Evolutionary conservation across 2,888 invertebrate genomes (phyloP).

Genomic region (Oxytorus armatus): DNA sequence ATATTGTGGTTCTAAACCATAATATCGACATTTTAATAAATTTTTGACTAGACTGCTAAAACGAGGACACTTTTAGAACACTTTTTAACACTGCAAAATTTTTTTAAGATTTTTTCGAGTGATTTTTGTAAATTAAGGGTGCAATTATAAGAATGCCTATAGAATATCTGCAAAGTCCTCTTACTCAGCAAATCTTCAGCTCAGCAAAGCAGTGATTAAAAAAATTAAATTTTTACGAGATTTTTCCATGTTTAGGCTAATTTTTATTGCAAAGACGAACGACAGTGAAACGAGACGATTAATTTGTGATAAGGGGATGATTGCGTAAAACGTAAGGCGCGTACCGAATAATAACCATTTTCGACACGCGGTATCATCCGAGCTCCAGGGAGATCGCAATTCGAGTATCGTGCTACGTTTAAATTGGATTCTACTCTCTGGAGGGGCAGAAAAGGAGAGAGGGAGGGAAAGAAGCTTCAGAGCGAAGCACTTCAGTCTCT

Average conservation of each 20-base stretch:
- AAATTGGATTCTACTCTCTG: slow-evolving; percentile 78
- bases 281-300: slow-evolving; percentile 27
- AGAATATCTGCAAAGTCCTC: neutral
- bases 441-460: slow-evolving; percentile 68
- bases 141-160: neutral
- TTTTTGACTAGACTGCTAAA: no score
- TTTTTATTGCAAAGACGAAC: slow-evolving; percentile 14
- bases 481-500: neutral
- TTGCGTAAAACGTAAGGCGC: slow-evolving; percentile 53
- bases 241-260: slow-evolving; percentile 9
- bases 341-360: slow-evolving; percentile 59
- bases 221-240: slow-evolving; percentile 17
- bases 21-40: no score
- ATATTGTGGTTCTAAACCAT: no score
- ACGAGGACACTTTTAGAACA: no score
- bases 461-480: slow-evolving; percentile 50
- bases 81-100: neutral
- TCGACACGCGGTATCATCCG: slow-evolving; percentile 35
- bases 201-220: slow-evolving; percentile 27
- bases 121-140: neutral
- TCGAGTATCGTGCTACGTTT: slow-evolving; percentile 75
- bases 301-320: slow-evolving; percentile 55
- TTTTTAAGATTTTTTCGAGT: neutral
- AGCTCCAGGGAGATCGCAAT: slow-evolving; percentile 71
- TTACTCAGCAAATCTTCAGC: neutral